phyloP scores from a whole-genome alignment of 2,797 vertebrate species.

The Esox masquinongy region DNA sequence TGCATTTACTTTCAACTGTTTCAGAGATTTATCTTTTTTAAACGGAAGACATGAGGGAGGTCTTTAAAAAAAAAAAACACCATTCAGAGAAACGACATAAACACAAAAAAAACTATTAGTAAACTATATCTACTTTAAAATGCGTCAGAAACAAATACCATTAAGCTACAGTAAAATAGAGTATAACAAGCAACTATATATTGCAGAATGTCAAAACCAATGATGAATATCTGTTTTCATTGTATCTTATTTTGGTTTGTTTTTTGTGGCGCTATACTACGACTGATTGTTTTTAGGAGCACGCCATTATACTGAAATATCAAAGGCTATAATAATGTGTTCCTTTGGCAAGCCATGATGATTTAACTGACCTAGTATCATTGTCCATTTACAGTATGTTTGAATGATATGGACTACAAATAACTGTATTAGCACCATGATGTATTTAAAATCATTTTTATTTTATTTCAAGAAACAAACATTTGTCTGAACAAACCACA shows the following conservation, averaged over 20 bases:
- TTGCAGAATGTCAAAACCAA: conserved; percentile 51
- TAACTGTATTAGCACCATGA: conserved; percentile 60
- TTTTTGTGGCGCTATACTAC: conserved; percentile 61
- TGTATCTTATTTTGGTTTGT: conserved; percentile 28
- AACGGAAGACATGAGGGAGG: conserved; percentile 51
- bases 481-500: conserved; percentile 49
- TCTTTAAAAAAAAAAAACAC: conserved; percentile 18
- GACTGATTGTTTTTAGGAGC: conserved; percentile 63
- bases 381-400: conserved; percentile 31
- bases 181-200: conserved; percentile 56
- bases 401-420: conserved; percentile 61
- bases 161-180: conserved; percentile 57
- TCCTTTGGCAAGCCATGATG: conserved; percentile 70
- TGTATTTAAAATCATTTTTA: conserved; percentile 46
- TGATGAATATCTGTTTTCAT: conserved; percentile 53
- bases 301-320: conserved; percentile 69
- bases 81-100: conserved; percentile 22
- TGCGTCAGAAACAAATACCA: conserved; percentile 49
- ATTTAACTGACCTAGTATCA: conserved; percentile 64
- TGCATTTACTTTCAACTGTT: conserved; percentile 40
- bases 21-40: conserved; percentile 55
- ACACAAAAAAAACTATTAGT: conserved; percentile 37
- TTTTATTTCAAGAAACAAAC: conserved; percentile 41
- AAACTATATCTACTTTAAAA: conserved; percentile 32
- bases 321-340: conserved; percentile 54